Conservation (phyloP, 2,797 vertebrate species). For the Psittacula echo region DNA sequence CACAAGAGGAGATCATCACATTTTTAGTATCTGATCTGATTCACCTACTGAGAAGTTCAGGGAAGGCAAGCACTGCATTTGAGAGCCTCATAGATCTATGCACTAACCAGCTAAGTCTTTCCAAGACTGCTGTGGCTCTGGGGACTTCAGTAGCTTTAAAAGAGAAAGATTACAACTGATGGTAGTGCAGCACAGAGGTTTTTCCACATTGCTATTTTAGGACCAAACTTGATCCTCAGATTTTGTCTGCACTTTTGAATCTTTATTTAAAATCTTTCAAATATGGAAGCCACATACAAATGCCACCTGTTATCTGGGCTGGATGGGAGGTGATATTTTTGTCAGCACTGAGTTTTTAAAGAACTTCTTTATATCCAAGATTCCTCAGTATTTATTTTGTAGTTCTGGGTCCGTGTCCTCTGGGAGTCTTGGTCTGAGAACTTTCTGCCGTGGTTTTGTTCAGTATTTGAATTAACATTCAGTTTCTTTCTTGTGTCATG, state of each 20-base stretch:
- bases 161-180: background rate
- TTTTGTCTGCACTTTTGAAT: background rate
- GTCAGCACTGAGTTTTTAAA: background rate
- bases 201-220: background rate
- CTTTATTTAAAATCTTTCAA: background rate
- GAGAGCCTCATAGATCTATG: background rate
- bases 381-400: conserved; percentile 19
- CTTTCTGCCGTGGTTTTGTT: conserved; percentile 59
- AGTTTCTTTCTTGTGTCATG: conserved; percentile 32
- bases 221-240: background rate
- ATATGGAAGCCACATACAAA: background rate
- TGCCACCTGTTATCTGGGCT: background rate
- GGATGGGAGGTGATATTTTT: conserved; percentile 9
- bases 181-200: background rate
- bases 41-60: background rate
- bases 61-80: background rate
- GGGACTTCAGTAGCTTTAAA: background rate
- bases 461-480: conserved; percentile 66
- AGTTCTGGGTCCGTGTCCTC: background rate
- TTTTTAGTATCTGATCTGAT: background rate
- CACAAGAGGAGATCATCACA: accelerated
- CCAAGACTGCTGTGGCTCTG: background rate
- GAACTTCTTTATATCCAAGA: background rate
- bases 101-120: background rate
- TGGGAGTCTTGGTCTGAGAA: conserved; percentile 62